Base-by-base conservation (phyloP, 2,797 vertebrate species). In the Harpagifer antarcticus region DNA sequence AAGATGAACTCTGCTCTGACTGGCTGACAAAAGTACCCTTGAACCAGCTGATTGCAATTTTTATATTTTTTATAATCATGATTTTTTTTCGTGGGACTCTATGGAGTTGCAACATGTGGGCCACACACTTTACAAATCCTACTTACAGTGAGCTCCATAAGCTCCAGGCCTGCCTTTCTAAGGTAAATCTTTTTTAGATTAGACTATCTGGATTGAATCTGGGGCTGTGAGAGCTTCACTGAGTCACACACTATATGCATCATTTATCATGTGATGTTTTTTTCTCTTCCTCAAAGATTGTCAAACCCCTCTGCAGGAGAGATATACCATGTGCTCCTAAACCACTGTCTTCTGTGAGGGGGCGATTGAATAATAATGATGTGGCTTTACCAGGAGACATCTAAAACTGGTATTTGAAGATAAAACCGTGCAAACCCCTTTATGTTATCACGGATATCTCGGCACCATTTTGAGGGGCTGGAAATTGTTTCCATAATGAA, bases 231-330 rank as follows among this genome's bases (percentile, higher is more conserved):
- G 47, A 72, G 59, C 68, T 27, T 64, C 61, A 82, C 68, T 69
- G 81, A 86, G 83, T 88, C 83, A 88, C 83, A 86, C 82, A 82
- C 69, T 74, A 70, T 68, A 85, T 85, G 76, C 85, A 88, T 89
- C 81, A 88, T 87, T 84, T 79, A 81, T 90, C 86, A 90, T 91
- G 89, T 90, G 92, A 90, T 86, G 76, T 66, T 79, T 85, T 76
- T 74, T 37, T 37, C 33, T 59, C 54, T 57, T 20, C 7, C 63
- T 80, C 60, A 72, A 71, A 79, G 74, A 87, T 74, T 84, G 74
- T 76, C 68, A 77, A 70, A 56, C 45, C 49, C 60, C 63, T 23
- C 67, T 47, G 78, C 69, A 71, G 65, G 14, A 78, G 72, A 83
- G 68, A 76, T 54, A 70, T 15, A 13, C 59, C 59, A 81, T 85